Evolutionary conservation across 1,140 invertebrate species (phyloP).

Genomic region (Rhagoletis pomonella): DNA sequence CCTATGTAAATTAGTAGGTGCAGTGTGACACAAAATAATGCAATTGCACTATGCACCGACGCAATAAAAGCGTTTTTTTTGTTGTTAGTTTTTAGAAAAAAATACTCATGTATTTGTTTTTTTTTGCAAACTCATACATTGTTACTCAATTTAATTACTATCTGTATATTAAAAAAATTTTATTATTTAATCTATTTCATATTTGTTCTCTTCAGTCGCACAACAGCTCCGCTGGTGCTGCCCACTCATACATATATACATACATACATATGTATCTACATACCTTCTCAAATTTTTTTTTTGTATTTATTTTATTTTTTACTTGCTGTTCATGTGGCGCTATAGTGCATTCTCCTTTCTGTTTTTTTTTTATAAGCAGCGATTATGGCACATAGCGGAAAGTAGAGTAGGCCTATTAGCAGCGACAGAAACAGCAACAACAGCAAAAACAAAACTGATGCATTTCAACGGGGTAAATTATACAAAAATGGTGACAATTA

Average conservation of each 20-base stretch:
- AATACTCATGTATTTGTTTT: neutral
- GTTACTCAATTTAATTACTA: too few relatives aligned
- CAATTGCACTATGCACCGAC: neutral
- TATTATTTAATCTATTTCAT: too few relatives aligned
- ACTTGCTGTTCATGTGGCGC: neutral
- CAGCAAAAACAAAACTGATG: too few relatives aligned
- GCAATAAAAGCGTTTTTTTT: neutral
- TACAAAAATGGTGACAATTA: neutral
- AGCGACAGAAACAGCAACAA: neutral
- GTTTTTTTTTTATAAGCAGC: slow-evolving; percentile 18
- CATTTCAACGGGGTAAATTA: too few relatives aligned
- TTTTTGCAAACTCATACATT: neutral
- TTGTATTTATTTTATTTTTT: neutral
- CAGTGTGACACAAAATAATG: neutral
- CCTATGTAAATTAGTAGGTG: neutral
- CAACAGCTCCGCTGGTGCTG: too few relatives aligned
- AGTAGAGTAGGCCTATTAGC: neutral
- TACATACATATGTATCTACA: neutral
- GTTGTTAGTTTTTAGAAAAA: too few relatives aligned
- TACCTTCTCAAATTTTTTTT: neutral
- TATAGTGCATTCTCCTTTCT: neutral
- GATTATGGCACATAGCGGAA: slow-evolving; percentile 1
- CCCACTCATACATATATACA: neutral
- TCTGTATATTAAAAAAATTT: too few relatives aligned
- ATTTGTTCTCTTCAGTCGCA: too few relatives aligned